Base-by-base conservation (phyloP, 1,140 invertebrate species). In the Zelostemma sp. region DNA sequence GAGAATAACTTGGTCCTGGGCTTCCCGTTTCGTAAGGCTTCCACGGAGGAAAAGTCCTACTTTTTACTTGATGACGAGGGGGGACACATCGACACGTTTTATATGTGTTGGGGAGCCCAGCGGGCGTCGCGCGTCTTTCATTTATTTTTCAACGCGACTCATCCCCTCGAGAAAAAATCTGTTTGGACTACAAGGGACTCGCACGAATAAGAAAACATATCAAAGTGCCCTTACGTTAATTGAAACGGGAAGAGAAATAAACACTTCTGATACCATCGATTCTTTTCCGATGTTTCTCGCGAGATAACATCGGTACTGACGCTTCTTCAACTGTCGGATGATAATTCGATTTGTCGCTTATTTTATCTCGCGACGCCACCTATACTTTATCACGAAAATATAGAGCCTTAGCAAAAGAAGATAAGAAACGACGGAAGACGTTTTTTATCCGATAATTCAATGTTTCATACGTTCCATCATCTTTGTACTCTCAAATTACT, bases 61-160 rank as follows among this genome's bases (percentile, higher is more conserved):
- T n/a, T 31, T 48, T 49, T 8, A 17, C 11, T 1, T 11, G 18
- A n/a, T 31, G 15, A 12, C 16, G 35, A 3, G 45, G 45, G 54
- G 48, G n/a, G n/a, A n/a, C 47, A 25, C 9, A 14, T 41, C 15
- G 35, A 25, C 28, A 25, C 35, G 50, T 31, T 31, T 5, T 31
- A 31, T 31, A 31, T 31, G 28, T 31, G 11, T 31, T 31, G 28
- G 5, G 28, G 11, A 31, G 28, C 28, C 28, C 28, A 31, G 28
- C 28, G 28, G 28, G 28, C 28, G 28, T 31, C 28, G 28, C 28
- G 5, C 11, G 5, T 15, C 46, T 41, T 48, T 28, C 53, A 75
- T 74, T 72, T 74, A 75, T 75, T 75, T 75, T 74, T 72, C 68
- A 72, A 64, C 50, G 11, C 25, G 58, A 43, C 60, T 21, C 66